Percentiles rank a stretch among this genome's conserved stretches.
phyloP scores from a whole-genome alignment of 2,113 vertebrate genomes.

The Phrynosoma blainvillii region DNA sequence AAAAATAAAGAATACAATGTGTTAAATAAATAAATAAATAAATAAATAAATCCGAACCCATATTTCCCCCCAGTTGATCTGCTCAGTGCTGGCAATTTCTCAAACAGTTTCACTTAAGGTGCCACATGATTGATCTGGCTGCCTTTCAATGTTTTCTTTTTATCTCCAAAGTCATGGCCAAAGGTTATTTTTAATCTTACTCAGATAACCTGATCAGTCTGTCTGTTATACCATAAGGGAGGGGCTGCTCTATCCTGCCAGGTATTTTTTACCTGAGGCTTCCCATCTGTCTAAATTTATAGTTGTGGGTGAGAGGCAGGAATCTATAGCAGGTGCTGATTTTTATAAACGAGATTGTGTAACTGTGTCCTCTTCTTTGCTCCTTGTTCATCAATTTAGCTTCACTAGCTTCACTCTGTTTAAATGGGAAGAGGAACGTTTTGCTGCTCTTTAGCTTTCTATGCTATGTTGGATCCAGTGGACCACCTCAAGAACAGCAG shows the following conservation, averaged over 20 bases:
- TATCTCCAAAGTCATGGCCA: constrained; percentile 43
- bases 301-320: constrained; percentile 48
- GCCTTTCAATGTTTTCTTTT: constrained; percentile 33
- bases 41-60: neutral
- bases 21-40: neutral
- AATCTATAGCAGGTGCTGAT: constrained; percentile 68
- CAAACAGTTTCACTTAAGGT: constrained; percentile 43
- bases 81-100: constrained; percentile 13
- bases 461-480: neutral
- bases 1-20: constrained; percentile 14
- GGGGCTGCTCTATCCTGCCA: constrained; percentile 48
- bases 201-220: constrained; percentile 52
- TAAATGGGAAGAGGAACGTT: constrained; percentile 37
- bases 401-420: constrained; percentile 42
- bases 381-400: constrained; percentile 56
- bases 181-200: constrained; percentile 60
- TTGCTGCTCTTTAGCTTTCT: neutral
- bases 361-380: constrained; percentile 55
- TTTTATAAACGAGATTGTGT: constrained; percentile 17
- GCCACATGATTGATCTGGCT: neutral
- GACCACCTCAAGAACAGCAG: neutral
- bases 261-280: constrained; percentile 58
- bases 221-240: constrained; percentile 58
- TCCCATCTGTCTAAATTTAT: constrained; percentile 67
- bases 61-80: constrained; percentile 40